Evolutionary conservation across 1,140 invertebrate genomes (phyloP).

Genomic region (Bathynomus jamesi): DNA sequence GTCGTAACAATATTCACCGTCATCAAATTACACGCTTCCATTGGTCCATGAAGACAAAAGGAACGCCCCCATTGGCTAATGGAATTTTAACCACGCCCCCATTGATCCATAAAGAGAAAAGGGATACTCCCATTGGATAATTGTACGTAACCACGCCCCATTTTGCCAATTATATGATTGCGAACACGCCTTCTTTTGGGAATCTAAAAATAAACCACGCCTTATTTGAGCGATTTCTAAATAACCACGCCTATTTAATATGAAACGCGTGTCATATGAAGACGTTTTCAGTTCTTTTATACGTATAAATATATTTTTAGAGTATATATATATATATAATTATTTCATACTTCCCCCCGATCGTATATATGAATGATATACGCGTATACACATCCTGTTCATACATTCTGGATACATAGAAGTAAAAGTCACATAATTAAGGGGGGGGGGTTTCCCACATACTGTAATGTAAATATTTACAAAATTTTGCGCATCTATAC

Average conservation of each 20-base stretch:
- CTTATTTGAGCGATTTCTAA: no score
- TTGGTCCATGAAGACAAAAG: slow-evolving; percentile 37
- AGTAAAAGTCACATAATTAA: no score
- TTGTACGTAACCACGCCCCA: neutral
- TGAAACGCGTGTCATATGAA: neutral
- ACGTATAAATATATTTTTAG: neutral
- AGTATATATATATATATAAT: neutral
- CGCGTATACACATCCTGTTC: neutral
- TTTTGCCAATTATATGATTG: neutral
- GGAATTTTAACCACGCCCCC: neutral
- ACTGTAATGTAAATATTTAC: no score
- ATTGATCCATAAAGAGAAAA: neutral
- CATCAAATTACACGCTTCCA: slow-evolving; percentile 39
- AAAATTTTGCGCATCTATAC: no score
- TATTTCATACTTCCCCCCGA: neutral
- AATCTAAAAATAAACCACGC: neutral
- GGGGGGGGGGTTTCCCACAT: no score
- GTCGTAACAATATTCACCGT: slow-evolving; percentile 39
- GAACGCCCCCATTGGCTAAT: slow-evolving; percentile 30
- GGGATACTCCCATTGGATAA: neutral
- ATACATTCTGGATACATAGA: no score
- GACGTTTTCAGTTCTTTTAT: neutral
- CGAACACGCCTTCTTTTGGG: neutral
- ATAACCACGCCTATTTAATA: neutral
- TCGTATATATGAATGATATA: neutral